Base-by-base conservation (phyloP, 2,888 invertebrate species). In the Entomobrya proxima region DNA sequence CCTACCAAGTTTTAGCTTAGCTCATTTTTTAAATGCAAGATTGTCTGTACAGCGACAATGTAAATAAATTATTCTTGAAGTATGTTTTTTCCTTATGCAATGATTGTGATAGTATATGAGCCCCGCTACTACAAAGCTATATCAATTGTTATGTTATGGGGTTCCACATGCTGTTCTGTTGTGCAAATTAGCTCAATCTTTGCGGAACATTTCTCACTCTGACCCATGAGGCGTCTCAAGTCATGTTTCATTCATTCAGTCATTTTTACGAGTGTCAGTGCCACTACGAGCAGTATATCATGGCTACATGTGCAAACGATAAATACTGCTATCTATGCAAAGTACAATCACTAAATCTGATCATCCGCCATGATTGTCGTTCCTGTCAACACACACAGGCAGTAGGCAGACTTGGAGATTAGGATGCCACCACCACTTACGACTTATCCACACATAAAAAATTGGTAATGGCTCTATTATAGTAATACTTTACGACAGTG, bases 61-160 rank as follows among this genome's bases (percentile, higher is more conserved):
- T n/a, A 44, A 24, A 52, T 67, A 52, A 67, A 79, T 79, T 67
- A 64, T 50, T 64, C 35, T 18, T 35, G 15, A 18, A 35, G 35
- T 18, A 61, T n/a, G n/a, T 61, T 64, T 64, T 61, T 64, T 64
- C 52, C 32, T 79, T 79, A 67, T 79, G 78, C 78, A 79, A 79
- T 79, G 18, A 35, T 1, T n/a, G 27, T 2, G 24, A 9, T 35
- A 32, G 35, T 18, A 64, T 30, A 58, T 30, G 4, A 64, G 32
- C 35, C 64, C 30, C 32, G 30, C 1, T 61, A n/a, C 50, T 50
- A 21, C n/a, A n/a, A n/a, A n/a, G n/a, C n/a, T n/a, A n/a, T n/a
- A n/a, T 50, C 18, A 50, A 30, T 58, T 27, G 11, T 30, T n/a
- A 13, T 61, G 32, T 58, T 61, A 35, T n/a, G n/a, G n/a, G n/a